These are phyloP conservation scores for Icerya purchasi DNA, from an alignment of 2,888 invertebrate genomes.

Conservation along the genomic window DNA sequence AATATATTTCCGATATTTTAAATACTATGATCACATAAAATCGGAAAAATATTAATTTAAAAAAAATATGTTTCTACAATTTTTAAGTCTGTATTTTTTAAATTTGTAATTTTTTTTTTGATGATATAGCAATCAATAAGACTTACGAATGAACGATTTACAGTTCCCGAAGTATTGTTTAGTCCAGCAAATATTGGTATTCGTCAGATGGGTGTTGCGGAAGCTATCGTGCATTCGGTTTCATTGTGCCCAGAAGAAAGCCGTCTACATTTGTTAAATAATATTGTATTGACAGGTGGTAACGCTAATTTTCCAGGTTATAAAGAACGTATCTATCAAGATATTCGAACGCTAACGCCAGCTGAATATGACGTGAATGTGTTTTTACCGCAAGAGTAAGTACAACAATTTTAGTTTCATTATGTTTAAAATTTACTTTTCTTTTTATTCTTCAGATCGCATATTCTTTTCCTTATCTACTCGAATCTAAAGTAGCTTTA, in stretches of 20 bases:
- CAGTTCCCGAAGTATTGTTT: conserved; percentile 85
- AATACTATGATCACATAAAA: too few species aligned
- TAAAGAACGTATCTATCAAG: conserved; percentile 48
- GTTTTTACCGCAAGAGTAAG: conserved; percentile 41
- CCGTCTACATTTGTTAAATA: conserved; percentile 52
- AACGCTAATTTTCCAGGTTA: conserved; percentile 64
- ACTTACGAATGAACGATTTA: conserved; percentile 81
- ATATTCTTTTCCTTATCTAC: too few species aligned
- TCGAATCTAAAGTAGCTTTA: too few species aligned
- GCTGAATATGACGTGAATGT: conserved; percentile 58
- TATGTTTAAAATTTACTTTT: conserved; percentile 6
- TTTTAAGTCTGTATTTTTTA: too few species aligned
- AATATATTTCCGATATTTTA: too few species aligned
- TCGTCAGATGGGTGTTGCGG: conserved; percentile 72
- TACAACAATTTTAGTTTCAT: conserved; percentile 14
- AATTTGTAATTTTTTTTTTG: conserved; percentile 19
- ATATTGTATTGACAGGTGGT: conserved; percentile 70
- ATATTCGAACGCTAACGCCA: conserved; percentile 55
- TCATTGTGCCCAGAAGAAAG: conserved; percentile 47
- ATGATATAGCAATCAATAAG: conserved; percentile 59
- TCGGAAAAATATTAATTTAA: too few species aligned
- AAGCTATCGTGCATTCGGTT: conserved; percentile 63
- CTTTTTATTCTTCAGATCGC: conserved; percentile 3
- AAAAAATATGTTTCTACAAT: too few species aligned
- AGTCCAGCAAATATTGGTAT: conserved; percentile 88